A percentile compares a stretch with the other conserved stretches of the same genome.
phyloP scores from a whole-genome alignment of 2,888 invertebrate genomes.

The Drosophila bunnanda region DNA sequence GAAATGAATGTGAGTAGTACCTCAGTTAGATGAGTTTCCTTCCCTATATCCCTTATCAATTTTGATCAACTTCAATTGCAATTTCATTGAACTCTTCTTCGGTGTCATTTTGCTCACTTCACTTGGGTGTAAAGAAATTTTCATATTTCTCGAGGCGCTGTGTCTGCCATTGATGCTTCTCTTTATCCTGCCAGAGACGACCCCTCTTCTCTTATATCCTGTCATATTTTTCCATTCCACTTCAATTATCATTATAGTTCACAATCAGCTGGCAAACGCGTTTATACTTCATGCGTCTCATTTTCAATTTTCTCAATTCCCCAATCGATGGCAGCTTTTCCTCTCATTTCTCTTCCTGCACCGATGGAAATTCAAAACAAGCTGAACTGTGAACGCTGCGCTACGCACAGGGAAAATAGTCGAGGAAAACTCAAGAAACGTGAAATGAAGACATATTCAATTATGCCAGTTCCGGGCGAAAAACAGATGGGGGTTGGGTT shows the following conservation, averaged over 20 bases:
- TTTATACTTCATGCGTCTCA: slow-evolving; percentile 60
- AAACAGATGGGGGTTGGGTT: not conserved
- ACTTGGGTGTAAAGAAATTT: slow-evolving; percentile 34
- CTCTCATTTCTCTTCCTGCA: slow-evolving; percentile 58
- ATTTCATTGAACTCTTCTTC: slow-evolving; percentile 19
- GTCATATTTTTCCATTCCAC: slow-evolving; percentile 45
- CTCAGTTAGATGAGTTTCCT: not conserved
- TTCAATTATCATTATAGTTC: slow-evolving; percentile 54
- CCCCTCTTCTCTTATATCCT: slow-evolving; percentile 13
- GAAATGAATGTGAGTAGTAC: not conserved
- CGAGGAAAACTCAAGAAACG: slow-evolving; percentile 55
- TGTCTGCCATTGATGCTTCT: slow-evolving; percentile 34
- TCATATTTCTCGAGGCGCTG: slow-evolving; percentile 45
- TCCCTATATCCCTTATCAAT: slow-evolving; percentile 14
- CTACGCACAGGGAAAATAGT: slow-evolving; percentile 23
- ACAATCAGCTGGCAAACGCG: slow-evolving; percentile 62
- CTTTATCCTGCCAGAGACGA: slow-evolving; percentile 6
- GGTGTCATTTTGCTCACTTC: slow-evolving; percentile 17
- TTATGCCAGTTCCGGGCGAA: slow-evolving; percentile 59
- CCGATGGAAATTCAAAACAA: slow-evolving; percentile 64
- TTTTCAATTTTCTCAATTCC: slow-evolving; percentile 68
- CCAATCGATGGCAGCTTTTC: slow-evolving; percentile 50
- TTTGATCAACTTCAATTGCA: slow-evolving; percentile 33
- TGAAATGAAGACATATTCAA: slow-evolving; percentile 68
- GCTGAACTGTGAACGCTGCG: slow-evolving; percentile 7